Conservation (phyloP, 2,113 vertebrate species). For the Heliornis fulica region DNA sequence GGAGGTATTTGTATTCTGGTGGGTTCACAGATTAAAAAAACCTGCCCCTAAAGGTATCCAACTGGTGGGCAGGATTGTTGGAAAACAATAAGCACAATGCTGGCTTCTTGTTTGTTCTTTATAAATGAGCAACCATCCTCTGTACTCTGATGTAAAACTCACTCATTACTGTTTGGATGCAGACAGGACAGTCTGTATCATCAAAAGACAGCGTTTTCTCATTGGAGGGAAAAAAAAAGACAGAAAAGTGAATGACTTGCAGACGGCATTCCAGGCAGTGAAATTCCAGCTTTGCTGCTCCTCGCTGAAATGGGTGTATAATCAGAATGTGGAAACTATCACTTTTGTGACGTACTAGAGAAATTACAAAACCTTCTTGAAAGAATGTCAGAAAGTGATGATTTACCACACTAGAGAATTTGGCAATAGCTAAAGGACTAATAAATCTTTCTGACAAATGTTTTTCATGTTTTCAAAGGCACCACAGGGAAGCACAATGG, state of each 20-base stretch:
- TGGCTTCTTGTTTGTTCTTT: not conserved
- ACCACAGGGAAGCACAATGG: not conserved
- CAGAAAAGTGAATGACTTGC: not conserved
- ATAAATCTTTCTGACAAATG: slow-evolving; percentile 24
- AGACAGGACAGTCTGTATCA: not conserved
- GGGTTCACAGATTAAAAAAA: not conserved
- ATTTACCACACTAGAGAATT: slow-evolving; percentile 33
- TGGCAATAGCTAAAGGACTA: not conserved
- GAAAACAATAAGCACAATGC: not conserved
- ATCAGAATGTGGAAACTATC: slow-evolving; percentile 23
- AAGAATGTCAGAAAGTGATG: slow-evolving; percentile 26
- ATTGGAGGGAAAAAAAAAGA: not conserved
- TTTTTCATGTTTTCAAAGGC: slow-evolving; percentile 13
- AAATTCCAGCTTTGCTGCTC: not conserved
- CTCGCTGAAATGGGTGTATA: not conserved
- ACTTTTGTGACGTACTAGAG: not conserved
- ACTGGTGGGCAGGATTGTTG: not conserved
- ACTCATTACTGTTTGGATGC: not conserved
- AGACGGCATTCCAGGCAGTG: not conserved
- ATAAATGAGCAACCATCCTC: not conserved
- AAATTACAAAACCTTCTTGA: slow-evolving; percentile 33
- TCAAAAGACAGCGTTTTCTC: not conserved
- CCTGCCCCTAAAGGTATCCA: not conserved
- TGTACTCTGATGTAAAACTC: not conserved
- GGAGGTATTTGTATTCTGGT: not conserved